Evolutionary conservation across 2,888 invertebrate species (phyloP), one percentile per base, ranked within the genome.

Genomic region (Euplagia quadripunctaria): DNA sequence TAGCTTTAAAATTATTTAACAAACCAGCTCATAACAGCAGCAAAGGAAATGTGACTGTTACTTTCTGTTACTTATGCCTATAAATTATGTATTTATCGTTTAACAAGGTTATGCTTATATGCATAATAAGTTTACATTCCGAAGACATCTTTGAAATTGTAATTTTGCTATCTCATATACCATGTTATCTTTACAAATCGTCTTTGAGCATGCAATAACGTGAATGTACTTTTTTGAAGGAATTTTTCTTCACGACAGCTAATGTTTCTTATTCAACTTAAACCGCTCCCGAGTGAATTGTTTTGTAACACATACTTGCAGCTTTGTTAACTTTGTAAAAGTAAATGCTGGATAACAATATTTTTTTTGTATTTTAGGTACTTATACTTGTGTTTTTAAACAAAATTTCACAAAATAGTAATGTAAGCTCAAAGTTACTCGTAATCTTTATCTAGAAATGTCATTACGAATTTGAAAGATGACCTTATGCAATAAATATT

Each of bases 21-120:
- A 55, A 9, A 55, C n/a, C 11, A n/a, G 55, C n/a, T n/a, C n/a
- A 31, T 31, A 55, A 0, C n/a, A 55, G n/a, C 3, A n/a, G 55
- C 8, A 55, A 52, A n/a, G n/a, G 4, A 55, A 55, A 55, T 55
- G 9, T n/a, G 7, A n/a, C 17, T 52, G 52, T 55, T 55, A 11
- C 55, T 55, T 55, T 55, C 55, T n/a, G n/a, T 55, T 63, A 63
- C 63, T 41, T 63, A 64, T 79, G 76, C 82, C 78, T 82, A 85
- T 84, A 82, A 79, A 84, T 82, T 80, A 85, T 85, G 86, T 83
- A 86, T 84, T 55, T 72, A 55, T 74, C 75, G 79, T 78, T 78
- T 75, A 79, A 82, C 75, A 79, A 85, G 74, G 81, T 85, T 71
- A 78, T 75, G 73, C 80, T 76, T 81, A 70, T 78, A 81, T 79